Base-by-base conservation (phyloP, 37 sponge, comb jelly and placozoan species). In the Spongilla lacustris region DNA sequence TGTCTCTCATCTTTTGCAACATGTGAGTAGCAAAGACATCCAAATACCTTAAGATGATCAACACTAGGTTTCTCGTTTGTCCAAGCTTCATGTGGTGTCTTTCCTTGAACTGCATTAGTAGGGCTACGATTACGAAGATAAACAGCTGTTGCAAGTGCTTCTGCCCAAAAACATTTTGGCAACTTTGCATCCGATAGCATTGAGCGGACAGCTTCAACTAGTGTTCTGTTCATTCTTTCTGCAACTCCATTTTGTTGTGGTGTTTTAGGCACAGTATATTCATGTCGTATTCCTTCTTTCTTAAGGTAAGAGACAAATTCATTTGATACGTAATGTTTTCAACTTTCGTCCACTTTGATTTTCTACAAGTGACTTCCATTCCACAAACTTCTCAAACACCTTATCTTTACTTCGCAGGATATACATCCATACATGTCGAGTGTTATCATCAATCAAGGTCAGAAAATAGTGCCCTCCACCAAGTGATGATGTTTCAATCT, bases 221-320 rank as follows among this genome's bases (percentile, higher is more conserved):
- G 78, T 81, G 86, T 85, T 9, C 86, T 34, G 50, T 85, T 85
- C 73, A 86, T 85, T 69, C 80, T 30, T 36, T 86, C 80, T 27
- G 87, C 80, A 27, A 73, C 75, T 35, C 88, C 88, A 87, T 81
- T 87, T 50, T 73, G 83, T 69, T 90, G 77, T 4, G 91, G 86
- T 36, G 86, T 85, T 67, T 90, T 85, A 0, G 86, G 86, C 25
- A 85, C 58, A 0, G 91, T 90, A 6, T 26, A 36, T 74, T 90
- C 77, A 81, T 85, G 91, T 66, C 71, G 86, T 10, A 85, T 34
- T 74, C 86, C 91, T 41, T 83, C 86, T 29, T 90, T 81, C 66
- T 85, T 77, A 27, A 78, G n/a, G n/a, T n/a, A n/a, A n/a, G n/a
- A n/a, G n/a, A n/a, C n/a, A n/a, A n/a, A n/a, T n/a, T n/a, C n/a